Base-by-base conservation (phyloP, 92 coral and sea anemone genomes). In the Heliopora coerulea region DNA sequence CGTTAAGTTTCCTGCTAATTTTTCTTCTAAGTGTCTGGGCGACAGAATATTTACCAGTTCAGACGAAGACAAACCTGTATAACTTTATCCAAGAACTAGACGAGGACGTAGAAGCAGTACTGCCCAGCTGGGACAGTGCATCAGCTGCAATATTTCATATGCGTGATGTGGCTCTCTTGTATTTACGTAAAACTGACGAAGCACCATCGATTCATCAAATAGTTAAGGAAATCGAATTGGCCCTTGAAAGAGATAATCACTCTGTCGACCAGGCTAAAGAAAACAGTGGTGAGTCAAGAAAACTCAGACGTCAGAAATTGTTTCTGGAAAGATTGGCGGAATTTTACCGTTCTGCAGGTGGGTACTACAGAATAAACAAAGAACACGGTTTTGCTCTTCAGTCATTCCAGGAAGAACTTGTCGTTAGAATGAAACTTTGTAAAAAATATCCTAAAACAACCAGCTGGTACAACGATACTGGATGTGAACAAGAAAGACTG, bases 301-400 rank as follows among this genome's bases (percentile, higher is more conserved):
- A 30, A 10, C 30, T 40, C 48, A 41, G 39, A 56, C 41, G 8
- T 15, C 31, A 29, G 1, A 15, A 62, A 18, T 44, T n/a, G 25
- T 26, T 33, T 14, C 14, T 40, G 18, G 11, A 49, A 21, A 32
- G 68, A n/a, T 60, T 65, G 24, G 69, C 63, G 23, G 24, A 56
- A 15, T 70, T 24, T 5, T 17, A 44, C 28, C 32, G 27, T 14
- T 19, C 9, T 18, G 57, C 68, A 0, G 49, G 42, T 1, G 68
- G 27, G 2, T 23, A 54, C 13, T 56, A 56, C 8, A n/a, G 3
- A 20, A 44, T 48, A 40, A 52, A 62, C 3, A 35, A 54, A 46
- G 75, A 59, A 65, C 40, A 69, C 61, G 39, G 28, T 32, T 49
- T 62, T 41, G 63, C 60, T 14, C 32, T 61, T n/a, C 20, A 62